phyloP scores from a whole-genome alignment of 2,888 invertebrate species.

The Metallyticus violacea region DNA sequence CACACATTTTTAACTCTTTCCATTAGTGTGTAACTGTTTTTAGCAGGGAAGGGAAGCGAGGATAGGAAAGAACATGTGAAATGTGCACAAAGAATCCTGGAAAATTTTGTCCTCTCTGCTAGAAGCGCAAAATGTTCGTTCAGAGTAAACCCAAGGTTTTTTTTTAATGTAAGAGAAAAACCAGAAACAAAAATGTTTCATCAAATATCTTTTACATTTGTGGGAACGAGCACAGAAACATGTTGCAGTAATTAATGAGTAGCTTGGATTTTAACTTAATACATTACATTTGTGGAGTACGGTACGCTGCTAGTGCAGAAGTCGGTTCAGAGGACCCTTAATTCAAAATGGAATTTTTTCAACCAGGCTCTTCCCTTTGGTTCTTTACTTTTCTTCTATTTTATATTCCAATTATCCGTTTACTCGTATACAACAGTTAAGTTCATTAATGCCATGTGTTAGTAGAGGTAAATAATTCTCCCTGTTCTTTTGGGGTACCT shows the following conservation, averaged over 20 bases:
- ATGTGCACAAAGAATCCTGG: not conserved
- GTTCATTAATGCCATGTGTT: no score
- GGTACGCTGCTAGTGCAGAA: no score
- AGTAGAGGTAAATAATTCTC: no score
- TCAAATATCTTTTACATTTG: not conserved
- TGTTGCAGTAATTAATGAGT: not conserved
- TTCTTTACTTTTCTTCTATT: no score
- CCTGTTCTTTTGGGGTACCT: no score
- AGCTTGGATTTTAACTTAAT: not conserved
- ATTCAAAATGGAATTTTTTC: no score
- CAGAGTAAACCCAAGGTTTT: no score
- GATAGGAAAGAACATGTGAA: not conserved
- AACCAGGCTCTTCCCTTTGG: no score
- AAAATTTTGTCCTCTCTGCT: not conserved
- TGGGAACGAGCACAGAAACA: not conserved
- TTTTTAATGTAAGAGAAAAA: no score
- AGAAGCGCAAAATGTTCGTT: not conserved
- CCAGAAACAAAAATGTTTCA: not conserved
- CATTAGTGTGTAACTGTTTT: not conserved
- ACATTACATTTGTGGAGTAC: not conserved
- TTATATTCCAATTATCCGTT: no score
- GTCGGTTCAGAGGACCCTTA: not conserved
- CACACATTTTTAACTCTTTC: not conserved
- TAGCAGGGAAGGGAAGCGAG: not conserved
- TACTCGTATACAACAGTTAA: no score